Base-by-base conservation (phyloP, 2,888 invertebrate species). In the Xanthorhoe designata region DNA sequence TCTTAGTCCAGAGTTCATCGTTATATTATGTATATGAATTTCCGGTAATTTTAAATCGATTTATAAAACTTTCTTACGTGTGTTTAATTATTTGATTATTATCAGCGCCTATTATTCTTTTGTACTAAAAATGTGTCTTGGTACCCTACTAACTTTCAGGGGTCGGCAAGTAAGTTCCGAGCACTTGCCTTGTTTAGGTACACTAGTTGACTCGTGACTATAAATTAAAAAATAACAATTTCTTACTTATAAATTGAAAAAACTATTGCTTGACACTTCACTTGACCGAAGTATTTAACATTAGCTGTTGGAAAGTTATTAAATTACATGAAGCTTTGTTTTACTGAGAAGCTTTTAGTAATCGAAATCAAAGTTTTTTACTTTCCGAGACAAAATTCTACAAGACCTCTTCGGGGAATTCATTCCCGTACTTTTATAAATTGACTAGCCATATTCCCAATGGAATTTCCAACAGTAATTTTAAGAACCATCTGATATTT, bases 231-330 rank as follows among this genome's bases (percentile, higher is more conserved):
- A n/a, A n/a, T n/a, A n/a, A n/a, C n/a, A n/a, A n/a, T 61, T 61
- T 55, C 50, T 18, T 50, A 50, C 54, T 50, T 49, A 61, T 50
- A 50, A 55, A 50, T 50, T 49, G n/a, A 47, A 50, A 55, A 61
- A 55, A 49, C 32, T 54, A 45, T 17, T 35, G 35, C 47, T 38
- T 38, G 38, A 17, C 32, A 50, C 18, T 50, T 50, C 10, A 50
- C 50, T 51, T 19, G 47, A 15, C 7, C 17, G 47, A 15, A 47
- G 15, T 47, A 4, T 15, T 15, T 13, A 5, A 45, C 4, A 4
- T 15, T 3, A 1, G n/a, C 6, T 45, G 45, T 45, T 15, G 45
- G 45, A 13, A 15, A 45, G n/a, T n/a, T n/a, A 45, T 10, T 10
- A 38, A 38, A 38, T 38, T 38, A 38, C 35, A 9, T 2, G 35